Conservation (phyloP, 1,140 invertebrate species). For the Trachelipus rathkii region DNA sequence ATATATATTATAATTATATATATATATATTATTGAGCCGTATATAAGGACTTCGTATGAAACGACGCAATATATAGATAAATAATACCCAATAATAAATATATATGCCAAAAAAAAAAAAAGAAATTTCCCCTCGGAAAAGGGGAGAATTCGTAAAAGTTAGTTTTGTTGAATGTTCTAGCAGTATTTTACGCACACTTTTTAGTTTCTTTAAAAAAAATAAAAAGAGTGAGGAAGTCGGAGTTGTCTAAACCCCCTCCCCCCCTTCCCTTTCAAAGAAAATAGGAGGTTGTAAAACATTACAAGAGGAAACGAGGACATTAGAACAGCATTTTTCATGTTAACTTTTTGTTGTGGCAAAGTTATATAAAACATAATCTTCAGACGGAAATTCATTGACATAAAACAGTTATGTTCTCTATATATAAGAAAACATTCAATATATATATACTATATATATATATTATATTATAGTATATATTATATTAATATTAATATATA, state of each 20-base stretch:
- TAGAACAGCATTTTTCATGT: neutral
- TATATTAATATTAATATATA: too few species aligned
- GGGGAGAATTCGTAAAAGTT: neutral
- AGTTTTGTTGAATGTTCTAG: neutral
- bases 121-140: neutral
- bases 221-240: too few species aligned
- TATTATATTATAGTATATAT: too few species aligned
- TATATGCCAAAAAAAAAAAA: neutral
- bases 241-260: too few species aligned
- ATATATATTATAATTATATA: too few species aligned
- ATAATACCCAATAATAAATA: neutral
- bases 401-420: neutral
- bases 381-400: conserved; percentile 3
- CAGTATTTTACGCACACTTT: neutral
- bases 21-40: too few species aligned
- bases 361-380: conserved; percentile 3
- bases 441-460: too few species aligned
- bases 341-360: conserved; percentile 3
- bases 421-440: too few species aligned
- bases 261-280: too few species aligned
- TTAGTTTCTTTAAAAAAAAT: too few species aligned
- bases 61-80: neutral
- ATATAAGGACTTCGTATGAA: neutral
- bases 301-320: neutral
- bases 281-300: neutral